phyloP scores from a whole-genome alignment of 1,140 invertebrate species.

The Drosophila mayri region DNA sequence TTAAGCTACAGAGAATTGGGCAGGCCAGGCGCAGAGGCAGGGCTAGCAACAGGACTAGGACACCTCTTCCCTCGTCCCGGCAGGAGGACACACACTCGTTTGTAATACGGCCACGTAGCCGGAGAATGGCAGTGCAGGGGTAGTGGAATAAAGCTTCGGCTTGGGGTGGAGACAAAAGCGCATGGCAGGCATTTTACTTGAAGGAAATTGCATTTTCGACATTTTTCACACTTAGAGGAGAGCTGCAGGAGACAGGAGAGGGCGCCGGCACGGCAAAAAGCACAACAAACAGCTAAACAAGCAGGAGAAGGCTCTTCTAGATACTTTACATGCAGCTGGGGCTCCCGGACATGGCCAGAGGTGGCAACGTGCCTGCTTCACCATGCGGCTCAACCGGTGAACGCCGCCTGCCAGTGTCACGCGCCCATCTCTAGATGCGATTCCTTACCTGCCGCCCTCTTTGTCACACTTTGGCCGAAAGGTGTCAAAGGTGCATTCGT shows the following conservation, averaged over 20 bases:
- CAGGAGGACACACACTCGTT: slow-evolving; percentile 64
- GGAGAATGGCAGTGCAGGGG: slow-evolving; percentile 9
- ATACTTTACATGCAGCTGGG: slow-evolving; percentile 77
- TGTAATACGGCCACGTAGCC: slow-evolving; percentile 77
- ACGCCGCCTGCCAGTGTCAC: slow-evolving; percentile 11
- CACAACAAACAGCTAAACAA: slow-evolving; percentile 72
- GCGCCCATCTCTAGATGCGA: slow-evolving; percentile 40
- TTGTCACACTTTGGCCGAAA: slow-evolving; percentile 78
- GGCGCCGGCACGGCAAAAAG: slow-evolving; percentile 65
- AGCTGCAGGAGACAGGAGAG: slow-evolving; percentile 45
- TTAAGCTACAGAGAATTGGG: slow-evolving; percentile 70
- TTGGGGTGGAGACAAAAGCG: slow-evolving; percentile 63
- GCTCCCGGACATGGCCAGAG: slow-evolving; percentile 35
- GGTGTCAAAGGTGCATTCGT: slow-evolving; percentile 79
- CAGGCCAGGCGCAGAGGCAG: slow-evolving; percentile 38
- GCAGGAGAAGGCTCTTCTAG: slow-evolving; percentile 33
- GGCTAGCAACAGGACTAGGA: slow-evolving; percentile 45
- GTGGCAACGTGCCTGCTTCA: slow-evolving; percentile 14
- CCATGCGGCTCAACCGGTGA: not conserved
- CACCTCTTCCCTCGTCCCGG: slow-evolving; percentile 22
- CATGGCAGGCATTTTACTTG: slow-evolving; percentile 83
- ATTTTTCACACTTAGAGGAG: slow-evolving; percentile 79
- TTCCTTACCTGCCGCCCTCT: slow-evolving; percentile 40
- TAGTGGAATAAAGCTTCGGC: not conserved
- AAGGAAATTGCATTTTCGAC: slow-evolving; percentile 84